Conservation (phyloP, 1,140 invertebrate species). For the Liolophura sinensis region DNA sequence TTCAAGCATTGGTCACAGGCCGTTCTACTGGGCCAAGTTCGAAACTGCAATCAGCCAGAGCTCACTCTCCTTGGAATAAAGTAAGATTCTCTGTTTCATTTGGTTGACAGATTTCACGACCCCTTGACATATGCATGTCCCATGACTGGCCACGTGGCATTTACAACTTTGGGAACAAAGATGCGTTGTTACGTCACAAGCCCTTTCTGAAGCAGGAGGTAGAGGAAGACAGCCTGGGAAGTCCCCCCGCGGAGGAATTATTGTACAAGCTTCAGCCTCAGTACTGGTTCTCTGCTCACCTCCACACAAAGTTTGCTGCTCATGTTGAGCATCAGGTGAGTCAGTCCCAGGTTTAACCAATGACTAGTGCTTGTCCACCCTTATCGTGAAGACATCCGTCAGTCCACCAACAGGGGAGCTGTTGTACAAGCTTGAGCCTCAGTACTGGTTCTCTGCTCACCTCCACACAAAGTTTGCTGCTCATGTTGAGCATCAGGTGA, state of each 20-base stretch:
- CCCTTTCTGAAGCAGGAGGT: slow-evolving; percentile 86
- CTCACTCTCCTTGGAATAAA: too few relatives aligned
- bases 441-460: slow-evolving; percentile 97
- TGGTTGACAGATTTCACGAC: slow-evolving; percentile 55
- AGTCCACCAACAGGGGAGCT: slow-evolving; percentile 82
- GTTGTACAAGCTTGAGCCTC: slow-evolving; percentile 76
- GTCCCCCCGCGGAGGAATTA: slow-evolving; percentile 79
- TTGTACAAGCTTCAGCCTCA: slow-evolving; percentile 77
- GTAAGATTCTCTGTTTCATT: too few relatives aligned
- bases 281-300: slow-evolving; percentile 97
- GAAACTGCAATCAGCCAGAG: too few relatives aligned
- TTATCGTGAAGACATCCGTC: slow-evolving; percentile 65
- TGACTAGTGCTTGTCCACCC: slow-evolving; percentile 2
- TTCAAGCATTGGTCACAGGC: too few relatives aligned
- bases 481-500: slow-evolving; percentile 71
- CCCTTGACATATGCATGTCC: slow-evolving; percentile 88
- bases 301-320: slow-evolving; percentile 95
- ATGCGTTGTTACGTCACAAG: slow-evolving; percentile 77
- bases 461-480: slow-evolving; percentile 96
- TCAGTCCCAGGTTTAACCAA: background rate
- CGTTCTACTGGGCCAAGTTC: too few relatives aligned
- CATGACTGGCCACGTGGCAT: slow-evolving; percentile 97
- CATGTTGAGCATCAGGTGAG: slow-evolving; percentile 71
- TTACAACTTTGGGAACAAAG: slow-evolving; percentile 81
- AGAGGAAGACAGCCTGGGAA: slow-evolving; percentile 78